Conservation (phyloP, 2,888 invertebrate species). For the Oxycera nigricornis region DNA sequence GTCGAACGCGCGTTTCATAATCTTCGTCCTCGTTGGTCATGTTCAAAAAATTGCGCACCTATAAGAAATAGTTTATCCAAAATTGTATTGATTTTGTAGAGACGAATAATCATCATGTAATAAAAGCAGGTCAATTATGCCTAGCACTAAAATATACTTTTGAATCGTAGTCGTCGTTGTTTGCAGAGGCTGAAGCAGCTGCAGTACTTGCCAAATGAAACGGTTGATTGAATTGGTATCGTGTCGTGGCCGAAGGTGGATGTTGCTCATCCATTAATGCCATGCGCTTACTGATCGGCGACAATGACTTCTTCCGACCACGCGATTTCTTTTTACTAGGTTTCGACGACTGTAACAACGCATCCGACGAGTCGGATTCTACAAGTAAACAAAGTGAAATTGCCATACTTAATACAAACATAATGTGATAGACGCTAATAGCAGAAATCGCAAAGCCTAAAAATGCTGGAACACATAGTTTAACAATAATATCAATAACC, state of each 20-base stretch:
- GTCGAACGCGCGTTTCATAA: slow-evolving; percentile 86
- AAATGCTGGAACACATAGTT: slow-evolving; percentile 11
- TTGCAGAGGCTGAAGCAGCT: slow-evolving; percentile 52
- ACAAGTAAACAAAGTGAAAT: slow-evolving; percentile 45
- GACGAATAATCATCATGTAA: not conserved
- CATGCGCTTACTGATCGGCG: slow-evolving; percentile 84
- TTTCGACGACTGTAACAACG: slow-evolving; percentile 60
- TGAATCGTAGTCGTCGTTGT: slow-evolving; percentile 23
- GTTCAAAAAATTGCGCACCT: slow-evolving; percentile 76
- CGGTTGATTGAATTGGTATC: slow-evolving; percentile 72
- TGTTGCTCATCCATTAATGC: slow-evolving; percentile 70
- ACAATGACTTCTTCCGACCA: slow-evolving; percentile 75
- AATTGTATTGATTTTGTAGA: not conserved
- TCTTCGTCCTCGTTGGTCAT: slow-evolving; percentile 84
- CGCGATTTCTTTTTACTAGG: slow-evolving; percentile 67
- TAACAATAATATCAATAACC: slow-evolving; percentile 38
- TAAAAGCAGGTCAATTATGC: not conserved
- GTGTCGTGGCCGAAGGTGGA: slow-evolving; percentile 54
- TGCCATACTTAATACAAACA: slow-evolving; percentile 39
- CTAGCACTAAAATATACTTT: not conserved
- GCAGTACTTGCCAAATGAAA: slow-evolving; percentile 61
- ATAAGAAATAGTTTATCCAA: slow-evolving; percentile 4
- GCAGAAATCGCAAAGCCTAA: slow-evolving; percentile 22
- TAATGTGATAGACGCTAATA: slow-evolving; percentile 13
- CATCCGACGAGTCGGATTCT: slow-evolving; percentile 59